Evolutionary conservation across 2,797 vertebrate species (phyloP).

Genomic region (Monodelphis domestica): DNA sequence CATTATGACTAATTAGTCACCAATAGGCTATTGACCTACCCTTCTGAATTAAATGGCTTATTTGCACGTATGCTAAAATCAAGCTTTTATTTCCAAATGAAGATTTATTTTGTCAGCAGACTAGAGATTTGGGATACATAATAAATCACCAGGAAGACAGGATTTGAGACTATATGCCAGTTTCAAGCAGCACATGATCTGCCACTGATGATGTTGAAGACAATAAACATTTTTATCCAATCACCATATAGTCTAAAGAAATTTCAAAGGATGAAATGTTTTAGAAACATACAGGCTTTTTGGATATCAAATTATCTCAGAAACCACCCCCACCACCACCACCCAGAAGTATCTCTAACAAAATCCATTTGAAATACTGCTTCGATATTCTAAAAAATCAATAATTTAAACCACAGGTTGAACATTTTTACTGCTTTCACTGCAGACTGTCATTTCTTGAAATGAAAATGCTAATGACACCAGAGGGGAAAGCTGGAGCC

Average conservation of each 20-base stretch:
- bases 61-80: constrained; percentile 47
- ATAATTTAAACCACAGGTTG: constrained; percentile 90
- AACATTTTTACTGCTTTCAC: constrained; percentile 86
- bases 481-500: constrained; percentile 83
- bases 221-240: constrained; percentile 83
- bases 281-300: constrained; percentile 84
- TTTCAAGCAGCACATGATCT: constrained; percentile 77
- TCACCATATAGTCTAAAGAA: constrained; percentile 81
- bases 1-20: constrained; percentile 45
- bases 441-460: constrained; percentile 85
- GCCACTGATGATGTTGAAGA: constrained; percentile 78
- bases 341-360: constrained; percentile 84
- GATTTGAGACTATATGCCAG: constrained; percentile 78
- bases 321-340: constrained; percentile 66
- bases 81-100: constrained; percentile 76
- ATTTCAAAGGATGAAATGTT: constrained; percentile 82
- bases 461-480: constrained; percentile 87
- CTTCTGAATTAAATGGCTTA: constrained; percentile 32
- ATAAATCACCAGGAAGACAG: constrained; percentile 87
- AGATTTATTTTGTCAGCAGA: constrained; percentile 83
- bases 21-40: not conserved
- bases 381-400: constrained; percentile 90
- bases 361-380: constrained; percentile 88
- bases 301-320: constrained; percentile 87
- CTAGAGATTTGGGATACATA: constrained; percentile 82